phyloP scores from a whole-genome alignment of 2,888 invertebrate species.

The Zygothrica quintamaculata region DNA sequence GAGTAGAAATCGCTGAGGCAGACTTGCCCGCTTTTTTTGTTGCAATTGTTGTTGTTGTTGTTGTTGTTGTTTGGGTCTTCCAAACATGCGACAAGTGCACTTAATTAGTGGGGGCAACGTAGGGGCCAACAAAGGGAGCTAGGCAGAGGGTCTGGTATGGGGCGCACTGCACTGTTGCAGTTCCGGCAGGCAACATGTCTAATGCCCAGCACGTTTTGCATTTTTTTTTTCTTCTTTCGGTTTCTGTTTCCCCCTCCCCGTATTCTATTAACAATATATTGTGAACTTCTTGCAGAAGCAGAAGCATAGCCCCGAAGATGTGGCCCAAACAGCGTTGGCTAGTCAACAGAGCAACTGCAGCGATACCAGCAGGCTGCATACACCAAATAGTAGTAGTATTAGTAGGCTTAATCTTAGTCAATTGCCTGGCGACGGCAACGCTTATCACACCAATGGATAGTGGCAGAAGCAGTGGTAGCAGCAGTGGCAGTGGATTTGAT shows the following conservation, averaged over 20 bases:
- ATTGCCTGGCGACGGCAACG: constrained; percentile 77
- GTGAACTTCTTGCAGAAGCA: constrained; percentile 16
- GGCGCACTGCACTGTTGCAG: constrained; percentile 38
- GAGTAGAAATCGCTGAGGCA: constrained; percentile 62
- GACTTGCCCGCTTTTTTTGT: constrained; percentile 56
- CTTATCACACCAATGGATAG: constrained; percentile 71
- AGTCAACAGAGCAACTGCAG: constrained; percentile 72
- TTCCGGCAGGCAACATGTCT: constrained; percentile 72
- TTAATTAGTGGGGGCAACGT: constrained; percentile 68
- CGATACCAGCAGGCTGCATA: constrained; percentile 65
- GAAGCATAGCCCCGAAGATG: constrained; percentile 63
- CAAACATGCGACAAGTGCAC: constrained; percentile 75
- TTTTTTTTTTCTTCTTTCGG: no score
- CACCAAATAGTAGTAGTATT: constrained; percentile 85
- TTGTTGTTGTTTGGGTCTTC: constrained; percentile 31
- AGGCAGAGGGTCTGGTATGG: no score
- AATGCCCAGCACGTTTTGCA: constrained; percentile 44
- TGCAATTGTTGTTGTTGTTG: constrained; percentile 16
- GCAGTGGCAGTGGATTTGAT: constrained; percentile 48
- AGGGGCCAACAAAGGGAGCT: neutral
- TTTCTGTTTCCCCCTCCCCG: no score
- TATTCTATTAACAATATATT: neutral
- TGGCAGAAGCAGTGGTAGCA: constrained; percentile 42
- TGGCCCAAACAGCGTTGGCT: constrained; percentile 76
- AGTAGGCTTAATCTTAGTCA: constrained; percentile 83